Conservation (phyloP, 2,113 vertebrate species). For the Crotalus horridus region DNA sequence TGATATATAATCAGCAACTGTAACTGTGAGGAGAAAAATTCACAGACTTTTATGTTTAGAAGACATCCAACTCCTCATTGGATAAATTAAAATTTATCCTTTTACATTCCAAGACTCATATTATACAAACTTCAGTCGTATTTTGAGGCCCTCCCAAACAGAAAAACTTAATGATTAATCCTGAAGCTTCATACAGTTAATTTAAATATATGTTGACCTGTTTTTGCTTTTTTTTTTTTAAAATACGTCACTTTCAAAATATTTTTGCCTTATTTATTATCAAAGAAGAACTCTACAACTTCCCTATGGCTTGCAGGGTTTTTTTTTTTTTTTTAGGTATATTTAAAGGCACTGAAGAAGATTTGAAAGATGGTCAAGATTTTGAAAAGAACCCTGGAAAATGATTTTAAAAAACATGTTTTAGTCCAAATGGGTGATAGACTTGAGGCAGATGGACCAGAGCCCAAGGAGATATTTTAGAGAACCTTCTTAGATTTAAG, state of each 20-base stretch:
- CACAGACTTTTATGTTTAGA: constrained; percentile 29
- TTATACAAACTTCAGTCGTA: not conserved
- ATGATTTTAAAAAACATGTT: not conserved
- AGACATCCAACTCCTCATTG: not conserved
- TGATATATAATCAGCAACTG: constrained; percentile 99
- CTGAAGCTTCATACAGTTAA: not conserved
- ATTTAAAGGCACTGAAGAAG: not conserved
- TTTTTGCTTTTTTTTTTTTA: not conserved
- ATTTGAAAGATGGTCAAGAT: not conserved
- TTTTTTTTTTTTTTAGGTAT: not conserved
- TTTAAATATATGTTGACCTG: not conserved
- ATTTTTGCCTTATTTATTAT: not conserved
- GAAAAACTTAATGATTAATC: not conserved
- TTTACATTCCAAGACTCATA: not conserved
- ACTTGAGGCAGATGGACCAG: too few species aligned
- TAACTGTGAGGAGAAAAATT: constrained; percentile 79
- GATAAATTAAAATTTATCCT: not conserved
- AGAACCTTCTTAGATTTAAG: too few species aligned
- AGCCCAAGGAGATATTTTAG: not conserved
- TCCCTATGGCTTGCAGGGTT: not conserved
- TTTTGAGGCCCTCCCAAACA: not conserved
- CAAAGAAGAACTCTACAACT: not conserved
- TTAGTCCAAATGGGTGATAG: not conserved
- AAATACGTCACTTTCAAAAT: not conserved
- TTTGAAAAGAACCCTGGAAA: not conserved